These are phyloP conservation scores for Carduelis carduelis DNA, from an alignment of 2,797 vertebrate genomes.

Conservation along the genomic window DNA sequence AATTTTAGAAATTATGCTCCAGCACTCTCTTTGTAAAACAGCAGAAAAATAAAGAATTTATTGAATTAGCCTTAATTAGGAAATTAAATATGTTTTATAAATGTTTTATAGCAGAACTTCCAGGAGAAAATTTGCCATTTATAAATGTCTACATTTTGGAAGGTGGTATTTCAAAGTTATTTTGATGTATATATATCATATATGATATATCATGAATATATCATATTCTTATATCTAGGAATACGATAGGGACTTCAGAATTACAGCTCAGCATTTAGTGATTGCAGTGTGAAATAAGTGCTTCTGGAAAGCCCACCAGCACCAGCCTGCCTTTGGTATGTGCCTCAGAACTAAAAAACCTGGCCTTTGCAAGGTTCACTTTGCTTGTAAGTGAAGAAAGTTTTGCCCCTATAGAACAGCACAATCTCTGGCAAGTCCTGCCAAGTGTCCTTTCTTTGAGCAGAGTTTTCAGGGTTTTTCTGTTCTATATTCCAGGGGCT, in stretches of 20 bases:
- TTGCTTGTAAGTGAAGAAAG: neutral
- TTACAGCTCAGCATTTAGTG: neutral
- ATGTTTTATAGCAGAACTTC: neutral
- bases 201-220: neutral
- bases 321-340: neutral
- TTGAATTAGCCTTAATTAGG: neutral
- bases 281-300: neutral
- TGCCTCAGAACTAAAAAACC: neutral
- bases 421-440: neutral
- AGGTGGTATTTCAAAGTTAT: neutral
- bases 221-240: neutral
- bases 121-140: neutral
- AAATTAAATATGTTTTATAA: neutral
- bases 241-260: neutral
- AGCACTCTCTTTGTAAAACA: neutral
- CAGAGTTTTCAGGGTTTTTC: neutral
- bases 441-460: neutral
- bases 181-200: neutral
- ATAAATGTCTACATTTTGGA: neutral
- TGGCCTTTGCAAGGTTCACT: neutral
- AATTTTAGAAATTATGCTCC: neutral
- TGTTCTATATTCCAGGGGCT: neutral
- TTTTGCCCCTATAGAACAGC: neutral
- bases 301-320: neutral
- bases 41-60: neutral